A percentile compares a stretch with the other conserved stretches of the same genome.
Evolutionary conservation across 2,888 invertebrate genomes (phyloP).

Genomic region (Coremacera marginata): DNA sequence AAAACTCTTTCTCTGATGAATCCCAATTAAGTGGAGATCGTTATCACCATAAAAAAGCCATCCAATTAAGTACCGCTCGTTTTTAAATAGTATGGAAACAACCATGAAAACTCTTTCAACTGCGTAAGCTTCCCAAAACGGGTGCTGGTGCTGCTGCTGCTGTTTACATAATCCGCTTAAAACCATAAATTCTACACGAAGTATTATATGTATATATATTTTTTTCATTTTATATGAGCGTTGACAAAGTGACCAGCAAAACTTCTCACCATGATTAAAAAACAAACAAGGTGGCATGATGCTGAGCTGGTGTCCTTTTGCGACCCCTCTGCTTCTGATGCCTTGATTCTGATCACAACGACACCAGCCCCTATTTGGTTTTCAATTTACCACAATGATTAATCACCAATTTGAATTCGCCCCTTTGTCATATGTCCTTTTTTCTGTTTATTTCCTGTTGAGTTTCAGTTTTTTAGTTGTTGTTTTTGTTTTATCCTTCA

Average conservation of each 20-base stretch:
- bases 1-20: conserved; percentile 1
- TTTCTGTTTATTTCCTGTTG: not conserved
- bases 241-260: conserved; percentile 41
- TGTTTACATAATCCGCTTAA: conserved; percentile 44
- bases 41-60: conserved; percentile 1
- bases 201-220: not conserved
- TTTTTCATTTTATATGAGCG: conserved; percentile 12
- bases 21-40: conserved; percentile 3
- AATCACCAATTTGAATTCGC: conserved; percentile 52
- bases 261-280: conserved; percentile 27
- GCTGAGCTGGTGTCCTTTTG: not conserved
- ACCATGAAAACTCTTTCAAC: not conserved
- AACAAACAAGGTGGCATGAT: not conserved
- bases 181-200: conserved; percentile 41
- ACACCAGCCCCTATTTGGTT: conserved; percentile 52
- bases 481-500: not conserved
- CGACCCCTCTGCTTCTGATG: not conserved
- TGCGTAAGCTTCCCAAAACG: not conserved
- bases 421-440: conserved; percentile 7
- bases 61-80: not conserved
- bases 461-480: not conserved
- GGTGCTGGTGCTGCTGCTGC: conserved; percentile 15
- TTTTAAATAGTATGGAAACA: not conserved
- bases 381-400: conserved; percentile 62
- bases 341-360: conserved; percentile 5